These are phyloP conservation scores for Calliphora vicina DNA, from an alignment of 1,140 invertebrate species.

Conservation along the genomic window DNA sequence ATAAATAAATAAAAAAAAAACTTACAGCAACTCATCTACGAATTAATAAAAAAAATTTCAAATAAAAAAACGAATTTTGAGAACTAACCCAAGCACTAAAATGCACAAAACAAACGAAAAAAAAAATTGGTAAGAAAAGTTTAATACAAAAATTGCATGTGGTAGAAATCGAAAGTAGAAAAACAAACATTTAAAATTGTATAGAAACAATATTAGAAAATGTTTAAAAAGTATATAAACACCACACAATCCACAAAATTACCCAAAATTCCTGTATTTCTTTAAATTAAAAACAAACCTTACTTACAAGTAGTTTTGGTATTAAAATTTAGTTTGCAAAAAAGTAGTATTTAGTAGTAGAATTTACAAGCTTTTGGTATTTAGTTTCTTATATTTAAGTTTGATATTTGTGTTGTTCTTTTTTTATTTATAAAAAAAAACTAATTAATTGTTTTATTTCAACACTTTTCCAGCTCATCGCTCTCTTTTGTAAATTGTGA, in stretches of 20 bases:
- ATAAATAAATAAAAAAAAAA: conserved; percentile 1
- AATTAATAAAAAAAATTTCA: conserved; percentile 19
- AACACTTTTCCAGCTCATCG: background rate
- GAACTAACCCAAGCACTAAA: background rate
- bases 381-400: background rate
- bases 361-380: background rate
- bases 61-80: conserved; percentile 19
- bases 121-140: background rate
- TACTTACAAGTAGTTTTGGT: background rate
- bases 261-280: background rate
- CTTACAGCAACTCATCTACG: background rate
- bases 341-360: background rate
- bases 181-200: background rate
- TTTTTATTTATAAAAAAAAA: background rate
- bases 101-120: background rate
- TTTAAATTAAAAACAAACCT: background rate
- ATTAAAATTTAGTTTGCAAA: background rate
- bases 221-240: background rate
- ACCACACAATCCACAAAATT: background rate
- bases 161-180: background rate
- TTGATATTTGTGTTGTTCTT: no score
- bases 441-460: background rate
- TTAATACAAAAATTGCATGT: background rate
- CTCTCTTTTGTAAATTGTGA: background rate
- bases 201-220: background rate